These are phyloP conservation scores for Luscinia luscinia DNA, from an alignment of 2,797 vertebrate genomes.

Conservation along the genomic window DNA sequence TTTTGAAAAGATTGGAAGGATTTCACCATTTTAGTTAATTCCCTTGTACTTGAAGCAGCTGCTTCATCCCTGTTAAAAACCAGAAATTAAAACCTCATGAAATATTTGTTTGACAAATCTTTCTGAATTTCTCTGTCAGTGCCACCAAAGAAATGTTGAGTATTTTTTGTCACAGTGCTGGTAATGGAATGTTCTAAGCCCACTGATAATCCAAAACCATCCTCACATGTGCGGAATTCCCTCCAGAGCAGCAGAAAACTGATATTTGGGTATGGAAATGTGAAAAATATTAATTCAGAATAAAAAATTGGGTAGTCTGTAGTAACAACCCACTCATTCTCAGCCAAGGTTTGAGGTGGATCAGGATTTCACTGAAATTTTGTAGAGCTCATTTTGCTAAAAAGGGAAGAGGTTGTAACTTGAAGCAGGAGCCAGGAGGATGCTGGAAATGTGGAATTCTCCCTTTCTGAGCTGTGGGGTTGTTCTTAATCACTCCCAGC, in stretches of 20 bases:
- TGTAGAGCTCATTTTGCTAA: not conserved
- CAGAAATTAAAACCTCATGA: not conserved
- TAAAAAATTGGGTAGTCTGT: not conserved
- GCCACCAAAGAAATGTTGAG: not conserved
- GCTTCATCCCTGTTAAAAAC: not conserved
- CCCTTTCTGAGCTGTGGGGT: not conserved
- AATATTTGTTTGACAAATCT: not conserved
- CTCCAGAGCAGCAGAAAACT: not conserved
- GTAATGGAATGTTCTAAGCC: not conserved
- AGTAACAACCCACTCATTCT: not conserved
- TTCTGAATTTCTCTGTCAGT: not conserved
- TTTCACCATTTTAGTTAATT: not conserved
- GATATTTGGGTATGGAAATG: not conserved
- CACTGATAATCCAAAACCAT: not conserved
- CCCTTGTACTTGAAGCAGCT: not conserved
- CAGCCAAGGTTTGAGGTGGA: not conserved
- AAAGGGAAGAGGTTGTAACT: not conserved
- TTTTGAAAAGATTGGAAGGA: not conserved
- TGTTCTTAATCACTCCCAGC: not conserved
- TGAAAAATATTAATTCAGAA: not conserved
- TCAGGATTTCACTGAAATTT: not conserved
- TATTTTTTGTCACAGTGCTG: not conserved
- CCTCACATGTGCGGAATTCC: not conserved
- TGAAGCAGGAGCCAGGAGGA: rapidly evolving
- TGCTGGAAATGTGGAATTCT: not conserved